Evolutionary conservation across 2,113 vertebrate genomes (phyloP), one percentile per base, ranked within the genome.

Genomic region (Lampris incognitus): DNA sequence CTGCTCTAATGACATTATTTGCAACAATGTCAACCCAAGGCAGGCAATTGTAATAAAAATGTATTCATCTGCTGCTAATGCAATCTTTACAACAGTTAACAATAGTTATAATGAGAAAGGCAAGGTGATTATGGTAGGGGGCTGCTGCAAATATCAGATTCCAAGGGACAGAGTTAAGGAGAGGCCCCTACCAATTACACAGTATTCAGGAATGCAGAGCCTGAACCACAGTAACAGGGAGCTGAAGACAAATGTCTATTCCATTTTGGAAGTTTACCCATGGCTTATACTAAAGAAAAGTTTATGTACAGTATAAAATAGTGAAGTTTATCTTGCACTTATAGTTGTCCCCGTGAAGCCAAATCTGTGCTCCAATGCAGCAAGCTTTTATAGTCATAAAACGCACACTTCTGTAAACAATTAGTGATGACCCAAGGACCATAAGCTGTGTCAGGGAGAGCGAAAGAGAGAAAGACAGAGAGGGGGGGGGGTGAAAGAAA

Each of bases 71-170:
- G 88, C 85, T 92, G 88, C 88, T 88, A 82, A 86, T 87, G 82
- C 66, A 84, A 66, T 84, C 76, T 24, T 24, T 24, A 24, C 24
- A 24, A 24, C 24, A 24, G 24, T 24, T 24, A 24, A 24, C 24
- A 24, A 24, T 24, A 24, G 24, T 24, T 24, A 24, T 85, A 90
- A 91, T 86, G 87, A 92, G 83, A 91, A 73, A n/a, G 49, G 85
- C 69, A 67, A 90, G 88, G 90, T 88, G 89, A 92, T 91, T 90
- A 87, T 76, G 86, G 91, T 93, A 88, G 74, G 86, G 82, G 88
- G 84, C 88, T 91, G 91, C 90, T 84, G 88, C 87, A 90, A 91
- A 93, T 92, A 93, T 93, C 91, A 87, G 86, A 93, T 93, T 92
- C 87, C 91, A 88, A 87, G 85, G 75, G 89, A 92, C 84, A 65